Base-by-base conservation (phyloP, 2,888 invertebrate species). In the Cephus runcator region DNA sequence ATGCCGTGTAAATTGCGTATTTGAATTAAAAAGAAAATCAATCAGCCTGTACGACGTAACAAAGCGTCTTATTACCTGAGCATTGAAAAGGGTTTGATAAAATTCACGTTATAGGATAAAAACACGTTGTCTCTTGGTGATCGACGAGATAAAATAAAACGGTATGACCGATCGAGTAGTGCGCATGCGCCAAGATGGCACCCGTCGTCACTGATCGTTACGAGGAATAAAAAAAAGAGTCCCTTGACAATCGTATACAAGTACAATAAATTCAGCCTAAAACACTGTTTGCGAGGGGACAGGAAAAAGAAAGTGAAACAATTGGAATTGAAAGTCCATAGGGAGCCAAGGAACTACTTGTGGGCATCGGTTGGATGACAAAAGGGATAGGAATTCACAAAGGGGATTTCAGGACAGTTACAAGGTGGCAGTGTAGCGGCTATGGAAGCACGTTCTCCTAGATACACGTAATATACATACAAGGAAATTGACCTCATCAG, bases 371-470 rank as follows among this genome's bases (percentile, higher is more conserved):
- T 6, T 56, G 40, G 23, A 23, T 9, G 4, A 6, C 6, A 23
- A 23, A 56, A 56, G 23, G 15, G 15, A 56, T 56, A 23, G 23
- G 23, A 56, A 23, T 56, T 56, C 1, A 56, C 9, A 56, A 23
- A 56, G 40, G 15, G 40, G 15, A 1, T 56, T 56, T 23, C 6
- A 6, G 9, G 23, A 56, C 23, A 23, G 15, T 56, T 23, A 56
- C 74, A 73, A 30, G 74, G 34, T 35, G 74, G 74, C 74, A 73
- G 74, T 73, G 74, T 73, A 33, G 36, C 74, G 74, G 40, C 23
- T 73, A 30, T 34, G 74, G 74, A 73, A 73, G 74, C 74, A 73
- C 74, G 74, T 73, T 73, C n/a, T 34, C 74, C 34, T 71, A 31
- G 30, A 33, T 23, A 56, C 40, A 56, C 40, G 40, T 23, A 56